Percentiles rank a stretch among this genome's conserved stretches.
phyloP scores from a whole-genome alignment of 2,888 invertebrate species.

The Drosophila aldrichi region DNA sequence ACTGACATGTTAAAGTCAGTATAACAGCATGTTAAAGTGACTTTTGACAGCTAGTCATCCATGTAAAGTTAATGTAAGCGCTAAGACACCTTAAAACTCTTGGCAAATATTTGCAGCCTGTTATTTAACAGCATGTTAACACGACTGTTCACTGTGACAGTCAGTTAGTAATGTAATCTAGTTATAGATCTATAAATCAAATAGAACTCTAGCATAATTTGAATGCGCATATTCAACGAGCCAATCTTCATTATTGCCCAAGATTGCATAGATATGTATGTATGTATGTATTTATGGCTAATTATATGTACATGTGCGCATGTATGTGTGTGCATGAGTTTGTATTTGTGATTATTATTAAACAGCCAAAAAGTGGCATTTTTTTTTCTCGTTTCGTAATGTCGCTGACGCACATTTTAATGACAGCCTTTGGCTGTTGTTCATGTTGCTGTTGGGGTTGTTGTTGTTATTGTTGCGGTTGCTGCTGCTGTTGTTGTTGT shows the following conservation, averaged over 20 bases:
- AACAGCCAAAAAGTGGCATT: slow-evolving; percentile 10
- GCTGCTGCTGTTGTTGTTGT: slow-evolving; percentile 17
- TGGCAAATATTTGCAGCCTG: no score
- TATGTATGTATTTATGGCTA: not conserved
- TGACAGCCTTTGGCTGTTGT: slow-evolving; percentile 36
- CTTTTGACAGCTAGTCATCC: not conserved
- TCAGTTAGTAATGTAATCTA: no score
- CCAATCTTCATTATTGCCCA: not conserved
- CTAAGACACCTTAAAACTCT: not conserved
- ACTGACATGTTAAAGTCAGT: no score
- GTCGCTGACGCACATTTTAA: slow-evolving; percentile 40
- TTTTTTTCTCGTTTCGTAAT: slow-evolving; percentile 18
- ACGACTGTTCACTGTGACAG: not conserved
- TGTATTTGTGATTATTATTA: slow-evolving; percentile 13
- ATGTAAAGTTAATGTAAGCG: no score
- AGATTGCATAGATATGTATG: not conserved
- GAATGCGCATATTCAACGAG: not conserved
- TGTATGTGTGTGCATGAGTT: not conserved
- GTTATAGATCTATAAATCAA: not conserved
- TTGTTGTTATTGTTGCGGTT: not conserved
- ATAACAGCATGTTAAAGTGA: not conserved
- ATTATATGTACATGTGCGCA: not conserved
- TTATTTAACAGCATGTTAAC: not conserved
- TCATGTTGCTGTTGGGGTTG: slow-evolving; percentile 2
- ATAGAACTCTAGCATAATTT: not conserved